Conservation (phyloP, 2,797 vertebrate species). For the Hypotaenidia okinawae region DNA sequence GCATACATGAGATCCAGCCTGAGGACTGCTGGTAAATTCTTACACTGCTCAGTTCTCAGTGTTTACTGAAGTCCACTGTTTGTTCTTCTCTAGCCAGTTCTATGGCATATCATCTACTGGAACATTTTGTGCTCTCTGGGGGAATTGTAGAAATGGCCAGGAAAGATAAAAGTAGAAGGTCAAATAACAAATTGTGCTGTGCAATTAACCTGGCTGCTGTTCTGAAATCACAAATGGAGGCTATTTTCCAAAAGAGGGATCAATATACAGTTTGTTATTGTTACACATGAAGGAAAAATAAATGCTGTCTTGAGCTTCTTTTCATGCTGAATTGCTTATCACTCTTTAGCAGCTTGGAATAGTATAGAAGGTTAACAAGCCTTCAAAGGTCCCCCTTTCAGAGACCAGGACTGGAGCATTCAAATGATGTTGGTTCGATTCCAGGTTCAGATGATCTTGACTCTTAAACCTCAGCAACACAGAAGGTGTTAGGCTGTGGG, state of each 20-base stretch:
- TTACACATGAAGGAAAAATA: slow-evolving; percentile 16
- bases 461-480: neutral
- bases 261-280: neutral
- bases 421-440: neutral
- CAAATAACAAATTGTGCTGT: neutral
- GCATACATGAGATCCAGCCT: neutral
- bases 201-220: slow-evolving; percentile 22
- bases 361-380: neutral
- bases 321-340: slow-evolving; percentile 52
- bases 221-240: neutral
- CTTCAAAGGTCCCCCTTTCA: neutral
- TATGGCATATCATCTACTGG: neutral
- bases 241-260: neutral
- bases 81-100: neutral
- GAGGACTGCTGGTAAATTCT: neutral
- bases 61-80: neutral
- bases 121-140: neutral
- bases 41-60: neutral
- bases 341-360: slow-evolving; percentile 35
- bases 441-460: neutral
- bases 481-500: neutral
- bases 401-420: neutral
- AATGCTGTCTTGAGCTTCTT: slow-evolving; percentile 47
- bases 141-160: neutral
- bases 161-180: slow-evolving; percentile 16